Conservation (phyloP, 2,113 vertebrate species). For the Sturnira hondurensis region DNA sequence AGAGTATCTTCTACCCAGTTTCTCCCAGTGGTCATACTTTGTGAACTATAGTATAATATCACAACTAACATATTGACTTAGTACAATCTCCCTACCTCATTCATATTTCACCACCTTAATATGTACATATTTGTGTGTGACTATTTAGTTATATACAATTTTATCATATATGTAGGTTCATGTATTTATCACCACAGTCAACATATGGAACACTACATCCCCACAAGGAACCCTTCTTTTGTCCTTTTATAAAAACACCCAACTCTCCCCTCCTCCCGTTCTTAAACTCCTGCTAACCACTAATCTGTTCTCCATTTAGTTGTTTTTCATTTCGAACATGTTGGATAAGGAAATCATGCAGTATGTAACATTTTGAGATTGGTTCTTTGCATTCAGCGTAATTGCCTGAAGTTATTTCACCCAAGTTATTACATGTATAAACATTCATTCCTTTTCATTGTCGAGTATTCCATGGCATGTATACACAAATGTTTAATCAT, state of each 20-base stretch:
- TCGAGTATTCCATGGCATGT: neutral
- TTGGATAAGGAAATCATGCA: neutral
- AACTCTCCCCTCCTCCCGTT: neutral
- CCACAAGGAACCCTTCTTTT: neutral
- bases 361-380: neutral
- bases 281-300: neutral
- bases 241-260: neutral
- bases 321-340: neutral
- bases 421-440: neutral
- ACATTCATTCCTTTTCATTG: neutral
- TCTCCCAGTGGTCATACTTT: neutral
- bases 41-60: neutral
- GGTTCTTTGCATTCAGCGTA: neutral
- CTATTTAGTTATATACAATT: neutral
- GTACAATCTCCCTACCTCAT: neutral
- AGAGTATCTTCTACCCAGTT: neutral
- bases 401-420: neutral
- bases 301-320: neutral
- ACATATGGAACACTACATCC: neutral
- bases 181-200: neutral
- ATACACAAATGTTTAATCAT: neutral
- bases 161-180: neutral
- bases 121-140: neutral
- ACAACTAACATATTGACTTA: neutral
- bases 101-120: neutral